These are phyloP conservation scores for Actias luna DNA, from an alignment of 2,888 invertebrate genomes.

Conservation along the genomic window DNA sequence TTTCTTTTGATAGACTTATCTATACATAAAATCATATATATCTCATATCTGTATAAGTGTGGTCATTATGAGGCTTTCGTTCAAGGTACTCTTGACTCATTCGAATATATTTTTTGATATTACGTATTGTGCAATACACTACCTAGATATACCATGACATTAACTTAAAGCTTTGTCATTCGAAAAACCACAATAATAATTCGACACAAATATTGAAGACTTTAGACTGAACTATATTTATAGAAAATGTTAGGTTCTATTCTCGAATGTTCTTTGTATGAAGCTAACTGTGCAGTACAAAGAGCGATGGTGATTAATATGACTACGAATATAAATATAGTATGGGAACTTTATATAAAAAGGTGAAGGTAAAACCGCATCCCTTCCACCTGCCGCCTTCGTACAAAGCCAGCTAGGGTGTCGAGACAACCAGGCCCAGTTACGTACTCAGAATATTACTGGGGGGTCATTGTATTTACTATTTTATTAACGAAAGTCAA, in stretches of 20 bases:
- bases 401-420: conserved; percentile 28
- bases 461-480: neutral
- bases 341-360: conserved; percentile 21
- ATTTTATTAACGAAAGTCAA: neutral
- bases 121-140: no score
- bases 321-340: conserved; percentile 1
- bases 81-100: no score
- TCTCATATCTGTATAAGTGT: no score
- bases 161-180: neutral
- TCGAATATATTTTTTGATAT: no score
- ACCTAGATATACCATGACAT: neutral
- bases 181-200: neutral
- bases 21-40: no score
- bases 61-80: no score
- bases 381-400: conserved; percentile 43
- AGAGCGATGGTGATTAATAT: neutral
- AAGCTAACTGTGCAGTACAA: neutral
- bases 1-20: neutral
- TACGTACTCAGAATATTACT: neutral
- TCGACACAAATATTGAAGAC: neutral
- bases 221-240: neutral
- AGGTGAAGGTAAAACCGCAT: conserved; percentile 24
- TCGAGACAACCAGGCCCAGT: conserved; percentile 26
- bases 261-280: neutral
- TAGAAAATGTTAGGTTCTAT: neutral